phyloP scores from a whole-genome alignment of 2,113 vertebrate species.

The Condylura cristata region DNA sequence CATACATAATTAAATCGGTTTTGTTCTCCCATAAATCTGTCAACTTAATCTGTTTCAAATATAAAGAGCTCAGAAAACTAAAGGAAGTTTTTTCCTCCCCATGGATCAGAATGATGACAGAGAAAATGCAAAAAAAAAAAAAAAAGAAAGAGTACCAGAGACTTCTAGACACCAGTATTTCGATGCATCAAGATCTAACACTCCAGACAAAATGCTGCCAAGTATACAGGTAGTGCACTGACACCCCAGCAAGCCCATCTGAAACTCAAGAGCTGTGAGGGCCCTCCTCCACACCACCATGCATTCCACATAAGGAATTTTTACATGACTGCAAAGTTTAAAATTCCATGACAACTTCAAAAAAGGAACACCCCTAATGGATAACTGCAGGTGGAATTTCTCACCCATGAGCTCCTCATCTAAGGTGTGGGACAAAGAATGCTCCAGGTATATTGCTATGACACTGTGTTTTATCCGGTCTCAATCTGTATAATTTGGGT shows the following conservation, averaged over 20 bases:
- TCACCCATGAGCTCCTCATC: background rate
- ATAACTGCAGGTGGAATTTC: background rate
- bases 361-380: background rate
- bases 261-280: background rate
- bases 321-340: background rate
- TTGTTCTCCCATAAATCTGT: background rate
- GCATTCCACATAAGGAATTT: background rate
- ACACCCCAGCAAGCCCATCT: background rate
- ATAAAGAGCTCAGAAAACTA: background rate
- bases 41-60: background rate
- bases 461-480: background rate
- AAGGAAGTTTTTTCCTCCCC: background rate
- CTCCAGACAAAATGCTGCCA: background rate
- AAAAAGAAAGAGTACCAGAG: background rate
- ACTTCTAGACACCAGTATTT: background rate
- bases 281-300: background rate
- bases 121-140: background rate
- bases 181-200: background rate
- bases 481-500: slow-evolving; percentile 20
- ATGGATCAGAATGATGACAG: background rate
- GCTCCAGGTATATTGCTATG: background rate
- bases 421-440: slow-evolving; percentile 24
- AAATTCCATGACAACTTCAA: background rate
- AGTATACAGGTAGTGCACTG: background rate
- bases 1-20: background rate